phyloP scores from a whole-genome alignment of 2,888 invertebrate genomes.

The Hydropsyche betteni region DNA sequence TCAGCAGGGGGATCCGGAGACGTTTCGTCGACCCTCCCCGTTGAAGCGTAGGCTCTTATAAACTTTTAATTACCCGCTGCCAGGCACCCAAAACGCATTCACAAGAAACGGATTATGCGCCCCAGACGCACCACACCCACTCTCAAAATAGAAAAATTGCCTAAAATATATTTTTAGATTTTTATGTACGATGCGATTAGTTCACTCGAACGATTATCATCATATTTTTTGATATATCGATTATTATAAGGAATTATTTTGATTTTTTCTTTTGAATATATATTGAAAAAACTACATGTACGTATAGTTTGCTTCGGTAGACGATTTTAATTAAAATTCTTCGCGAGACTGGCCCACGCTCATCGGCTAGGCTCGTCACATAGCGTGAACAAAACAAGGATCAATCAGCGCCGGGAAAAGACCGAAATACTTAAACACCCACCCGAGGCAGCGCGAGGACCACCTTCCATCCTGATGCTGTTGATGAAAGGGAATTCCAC shows the following conservation, averaged over 20 bases:
- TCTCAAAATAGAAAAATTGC: no score
- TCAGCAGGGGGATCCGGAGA: conserved; percentile 8
- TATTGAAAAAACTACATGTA: no score
- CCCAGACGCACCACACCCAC: conserved; percentile 6
- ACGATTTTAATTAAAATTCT: conserved; percentile 27
- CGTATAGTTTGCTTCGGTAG: no score
- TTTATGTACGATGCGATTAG: no score
- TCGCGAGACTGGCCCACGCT: conserved; percentile 12
- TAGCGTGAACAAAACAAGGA: conserved; percentile 40
- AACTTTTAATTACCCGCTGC: conserved; percentile 42
- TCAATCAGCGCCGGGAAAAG: conserved; percentile 42
- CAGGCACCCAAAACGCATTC: conserved; percentile 49
- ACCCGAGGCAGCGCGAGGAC: not conserved
- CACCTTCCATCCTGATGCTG: not conserved
- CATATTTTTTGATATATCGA: no score
- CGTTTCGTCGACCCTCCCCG: conserved; percentile 26
- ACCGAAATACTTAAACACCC: conserved; percentile 42
- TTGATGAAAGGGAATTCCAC: conserved; percentile 29
- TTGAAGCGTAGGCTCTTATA: conserved; percentile 34
- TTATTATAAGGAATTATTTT: no score
- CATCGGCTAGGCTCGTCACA: conserved; percentile 38
- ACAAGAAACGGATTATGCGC: conserved; percentile 49
- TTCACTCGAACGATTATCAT: no score
- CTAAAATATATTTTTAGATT: no score
- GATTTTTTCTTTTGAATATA: no score